A percentile compares a stretch with the other conserved stretches of the same genome.
phyloP scores from a whole-genome alignment of 2,888 invertebrate genomes.

The Calephelis perditalis region DNA sequence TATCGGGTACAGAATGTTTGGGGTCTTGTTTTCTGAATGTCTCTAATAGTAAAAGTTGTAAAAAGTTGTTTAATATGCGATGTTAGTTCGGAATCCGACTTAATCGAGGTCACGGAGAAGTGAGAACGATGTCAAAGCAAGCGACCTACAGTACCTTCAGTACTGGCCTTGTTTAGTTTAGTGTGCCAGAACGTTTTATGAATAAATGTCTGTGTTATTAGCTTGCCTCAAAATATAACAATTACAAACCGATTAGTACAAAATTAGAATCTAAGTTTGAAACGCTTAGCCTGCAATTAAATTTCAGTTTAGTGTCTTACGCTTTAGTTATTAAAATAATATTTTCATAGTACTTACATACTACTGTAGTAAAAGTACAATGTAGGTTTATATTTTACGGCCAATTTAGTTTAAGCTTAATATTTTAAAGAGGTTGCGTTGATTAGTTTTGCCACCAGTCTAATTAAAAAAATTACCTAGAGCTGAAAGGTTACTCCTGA shows the following conservation, averaged over 20 bases:
- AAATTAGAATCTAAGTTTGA: conserved; percentile 16
- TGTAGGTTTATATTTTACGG: too few species aligned
- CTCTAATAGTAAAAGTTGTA: conserved; percentile 32
- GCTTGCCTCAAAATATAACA: conserved; percentile 10
- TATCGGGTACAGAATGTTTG: conserved; percentile 4
- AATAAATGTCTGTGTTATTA: conserved; percentile 24
- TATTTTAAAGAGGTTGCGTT: too few species aligned
- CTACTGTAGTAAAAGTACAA: too few species aligned
- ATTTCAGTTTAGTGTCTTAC: neutral
- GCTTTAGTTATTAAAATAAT: too few species aligned
- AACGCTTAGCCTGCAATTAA: neutral
- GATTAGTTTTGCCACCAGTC: too few species aligned
- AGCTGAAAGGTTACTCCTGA: too few species aligned
- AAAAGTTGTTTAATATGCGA: conserved; percentile 45
- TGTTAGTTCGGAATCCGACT: conserved; percentile 59
- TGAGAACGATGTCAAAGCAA: conserved; percentile 43
- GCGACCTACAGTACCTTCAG: conserved; percentile 62
- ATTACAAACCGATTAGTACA: conserved; percentile 17
- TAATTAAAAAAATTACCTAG: too few species aligned
- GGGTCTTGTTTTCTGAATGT: neutral
- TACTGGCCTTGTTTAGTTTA: conserved; percentile 54
- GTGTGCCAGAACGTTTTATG: conserved; percentile 38
- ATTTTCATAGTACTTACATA: too few species aligned
- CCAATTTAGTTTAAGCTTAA: too few species aligned
- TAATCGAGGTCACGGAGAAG: conserved; percentile 58